A percentile compares a stretch with the other conserved stretches of the same genome.
phyloP scores from a whole-genome alignment of 2,888 invertebrate species.

The Tuta absoluta region DNA sequence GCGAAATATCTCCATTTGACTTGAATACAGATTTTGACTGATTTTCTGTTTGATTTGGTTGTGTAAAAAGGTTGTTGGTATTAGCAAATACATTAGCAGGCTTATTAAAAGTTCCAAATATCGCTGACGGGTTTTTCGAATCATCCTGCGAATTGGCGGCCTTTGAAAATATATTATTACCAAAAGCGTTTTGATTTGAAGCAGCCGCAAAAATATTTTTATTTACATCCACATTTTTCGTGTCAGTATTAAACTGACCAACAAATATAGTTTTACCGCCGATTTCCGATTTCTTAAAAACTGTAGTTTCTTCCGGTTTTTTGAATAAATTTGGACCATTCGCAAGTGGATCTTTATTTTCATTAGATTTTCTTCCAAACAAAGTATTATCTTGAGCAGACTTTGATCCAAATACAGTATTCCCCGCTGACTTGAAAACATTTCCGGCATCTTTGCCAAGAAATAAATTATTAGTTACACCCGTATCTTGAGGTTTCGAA shows the following conservation, averaged over 20 bases:
- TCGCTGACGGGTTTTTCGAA: slow-evolving; percentile 46
- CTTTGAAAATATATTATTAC: slow-evolving; percentile 55
- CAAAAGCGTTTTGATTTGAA: slow-evolving; percentile 13
- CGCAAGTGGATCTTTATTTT: slow-evolving; percentile 41
- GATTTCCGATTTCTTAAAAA: slow-evolving; percentile 35
- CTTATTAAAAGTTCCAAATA: slow-evolving; percentile 58
- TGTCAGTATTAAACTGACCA: slow-evolving; percentile 23
- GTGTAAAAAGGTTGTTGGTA: slow-evolving; percentile 44
- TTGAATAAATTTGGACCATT: slow-evolving; percentile 42
- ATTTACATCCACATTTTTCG: slow-evolving; percentile 31
- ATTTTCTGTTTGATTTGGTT: slow-evolving; percentile 35
- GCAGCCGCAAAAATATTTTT: slow-evolving; percentile 35
- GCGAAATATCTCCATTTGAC: slow-evolving; percentile 57
- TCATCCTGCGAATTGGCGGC: slow-evolving; percentile 35
- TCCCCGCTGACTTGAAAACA: slow-evolving; percentile 35
- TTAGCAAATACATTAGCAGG: slow-evolving; percentile 32
- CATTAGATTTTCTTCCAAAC: slow-evolving; percentile 29
- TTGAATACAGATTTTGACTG: slow-evolving; percentile 43
- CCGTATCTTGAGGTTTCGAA: slow-evolving; percentile 65
- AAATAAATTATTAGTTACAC: slow-evolving; percentile 42
- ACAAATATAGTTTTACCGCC: slow-evolving; percentile 41
- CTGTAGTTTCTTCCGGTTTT: slow-evolving; percentile 29
- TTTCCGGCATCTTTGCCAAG: slow-evolving; percentile 40
- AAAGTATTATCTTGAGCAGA: slow-evolving; percentile 9
- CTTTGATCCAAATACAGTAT: slow-evolving; percentile 16